A percentile compares a stretch with the other conserved stretches of the same genome.
Conservation (phyloP, 1,140 invertebrate species). For the silkworm (Bombyx mori) region DNA sequence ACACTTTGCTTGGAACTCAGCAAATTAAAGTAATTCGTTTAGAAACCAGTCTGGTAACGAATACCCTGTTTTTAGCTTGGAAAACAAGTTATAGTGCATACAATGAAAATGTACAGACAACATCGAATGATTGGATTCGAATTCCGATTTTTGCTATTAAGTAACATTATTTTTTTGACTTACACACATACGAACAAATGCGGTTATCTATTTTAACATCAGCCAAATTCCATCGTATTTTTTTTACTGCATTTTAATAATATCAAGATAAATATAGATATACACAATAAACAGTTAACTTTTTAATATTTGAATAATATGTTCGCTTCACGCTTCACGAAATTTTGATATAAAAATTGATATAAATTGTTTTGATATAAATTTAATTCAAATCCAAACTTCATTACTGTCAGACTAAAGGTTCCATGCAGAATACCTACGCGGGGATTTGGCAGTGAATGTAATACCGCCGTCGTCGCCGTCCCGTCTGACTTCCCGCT, state of each 20-base stretch:
- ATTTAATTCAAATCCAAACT: slow-evolving; percentile 48
- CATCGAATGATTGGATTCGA: slow-evolving; percentile 32
- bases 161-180: neutral
- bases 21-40: slow-evolving; percentile 20
- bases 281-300: too few relatives aligned
- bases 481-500: slow-evolving; percentile 70
- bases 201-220: neutral
- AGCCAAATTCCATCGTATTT: too few relatives aligned
- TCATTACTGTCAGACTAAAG: slow-evolving; percentile 24
- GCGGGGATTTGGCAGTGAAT: slow-evolving; percentile 86
- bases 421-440: slow-evolving; percentile 76
- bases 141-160: slow-evolving; percentile 2
- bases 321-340: neutral
- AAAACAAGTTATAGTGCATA: slow-evolving; percentile 18
- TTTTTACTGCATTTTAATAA: too few relatives aligned
- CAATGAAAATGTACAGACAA: slow-evolving; percentile 23
- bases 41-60: slow-evolving; percentile 22
- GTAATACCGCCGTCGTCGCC: slow-evolving; percentile 88
- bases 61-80: neutral
- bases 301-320: too few relatives aligned
- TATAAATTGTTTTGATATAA: neutral
- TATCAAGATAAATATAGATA: too few relatives aligned
- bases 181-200: neutral
- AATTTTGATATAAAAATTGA: neutral
- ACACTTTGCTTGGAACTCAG: slow-evolving; percentile 15